A percentile compares a stretch with the other conserved stretches of the same genome.
Conservation (phyloP, 2,888 invertebrate genomes). For the Rhimphoctona megacephalus region DNA sequence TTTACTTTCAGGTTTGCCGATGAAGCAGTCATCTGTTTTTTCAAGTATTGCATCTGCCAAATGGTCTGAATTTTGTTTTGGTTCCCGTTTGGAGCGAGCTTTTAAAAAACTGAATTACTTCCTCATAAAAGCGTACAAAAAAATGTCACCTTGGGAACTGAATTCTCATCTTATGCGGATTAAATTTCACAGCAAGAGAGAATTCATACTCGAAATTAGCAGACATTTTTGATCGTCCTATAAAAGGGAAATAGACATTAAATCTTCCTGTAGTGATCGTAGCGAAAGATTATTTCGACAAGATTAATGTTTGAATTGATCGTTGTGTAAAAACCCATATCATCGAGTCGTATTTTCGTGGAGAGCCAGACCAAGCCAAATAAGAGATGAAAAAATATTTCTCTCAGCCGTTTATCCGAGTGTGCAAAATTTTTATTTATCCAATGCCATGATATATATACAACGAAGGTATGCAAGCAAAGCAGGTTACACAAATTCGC, state of each 20-base stretch:
- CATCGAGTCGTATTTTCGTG: background rate
- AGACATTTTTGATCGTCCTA: background rate
- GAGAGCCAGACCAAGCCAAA: background rate
- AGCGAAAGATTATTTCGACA: background rate
- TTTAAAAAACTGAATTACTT: no score
- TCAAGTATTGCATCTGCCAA: no score
- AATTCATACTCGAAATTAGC: background rate
- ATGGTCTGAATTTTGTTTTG: no score
- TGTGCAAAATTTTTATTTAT: constrained; percentile 11
- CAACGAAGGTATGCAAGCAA: constrained; percentile 5
- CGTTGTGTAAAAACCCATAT: background rate
- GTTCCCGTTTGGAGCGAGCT: no score
- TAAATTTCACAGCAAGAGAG: no score
- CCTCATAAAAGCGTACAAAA: no score
- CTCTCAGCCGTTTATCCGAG: background rate
- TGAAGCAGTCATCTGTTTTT: no score
- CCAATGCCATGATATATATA: constrained; percentile 3
- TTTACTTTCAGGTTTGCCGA: no score
- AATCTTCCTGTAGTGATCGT: background rate
- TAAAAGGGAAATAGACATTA: background rate
- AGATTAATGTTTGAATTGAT: background rate
- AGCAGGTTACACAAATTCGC: constrained; percentile 36
- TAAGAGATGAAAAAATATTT: constrained; percentile 11
- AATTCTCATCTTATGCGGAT: no score
- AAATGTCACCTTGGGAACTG: no score